Percentiles rank a stretch among this genome's conserved stretches.
Conservation (phyloP, 2,888 invertebrate species). For the Chrysolina oricalcia region DNA sequence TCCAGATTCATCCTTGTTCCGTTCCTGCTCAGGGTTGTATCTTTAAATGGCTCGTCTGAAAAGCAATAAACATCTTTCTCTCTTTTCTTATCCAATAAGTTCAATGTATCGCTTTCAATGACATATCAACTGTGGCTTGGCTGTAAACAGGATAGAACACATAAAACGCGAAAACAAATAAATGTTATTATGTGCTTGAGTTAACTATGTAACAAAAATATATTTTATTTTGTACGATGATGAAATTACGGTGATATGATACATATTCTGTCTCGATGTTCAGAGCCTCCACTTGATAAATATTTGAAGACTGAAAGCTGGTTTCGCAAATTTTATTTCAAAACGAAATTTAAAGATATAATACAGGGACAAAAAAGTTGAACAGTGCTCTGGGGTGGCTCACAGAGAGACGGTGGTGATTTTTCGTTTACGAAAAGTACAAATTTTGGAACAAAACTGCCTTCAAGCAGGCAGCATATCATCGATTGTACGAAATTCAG, state of each 20-base stretch:
- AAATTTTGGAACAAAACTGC: too few relatives aligned
- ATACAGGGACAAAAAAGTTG: too few relatives aligned
- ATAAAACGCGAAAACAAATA: conserved; percentile 39
- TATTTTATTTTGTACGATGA: conserved; percentile 20
- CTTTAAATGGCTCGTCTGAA: conserved; percentile 27
- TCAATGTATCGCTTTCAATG: conserved; percentile 29
- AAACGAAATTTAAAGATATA: too few relatives aligned
- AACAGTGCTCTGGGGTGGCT: too few relatives aligned
- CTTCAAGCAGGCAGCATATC: too few relatives aligned
- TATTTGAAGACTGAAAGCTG: too few relatives aligned
- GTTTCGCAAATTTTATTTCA: too few relatives aligned
- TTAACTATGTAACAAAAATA: conserved; percentile 27
- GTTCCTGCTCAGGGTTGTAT: conserved; percentile 26
- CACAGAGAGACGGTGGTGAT: too few relatives aligned
- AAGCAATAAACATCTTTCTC: conserved; percentile 32
- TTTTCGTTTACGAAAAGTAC: too few relatives aligned
- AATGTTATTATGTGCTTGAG: conserved; percentile 35
- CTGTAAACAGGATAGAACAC: conserved; percentile 44
- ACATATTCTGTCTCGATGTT: neutral
- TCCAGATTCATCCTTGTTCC: conserved; percentile 13
- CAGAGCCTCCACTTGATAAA: neutral
- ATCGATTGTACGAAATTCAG: too few relatives aligned
- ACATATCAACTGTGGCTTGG: conserved; percentile 27
- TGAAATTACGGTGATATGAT: neutral
- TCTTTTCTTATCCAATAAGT: conserved; percentile 30